Conservation (phyloP, 2,797 vertebrate genomes). For the Notamacropus eugenii region DNA sequence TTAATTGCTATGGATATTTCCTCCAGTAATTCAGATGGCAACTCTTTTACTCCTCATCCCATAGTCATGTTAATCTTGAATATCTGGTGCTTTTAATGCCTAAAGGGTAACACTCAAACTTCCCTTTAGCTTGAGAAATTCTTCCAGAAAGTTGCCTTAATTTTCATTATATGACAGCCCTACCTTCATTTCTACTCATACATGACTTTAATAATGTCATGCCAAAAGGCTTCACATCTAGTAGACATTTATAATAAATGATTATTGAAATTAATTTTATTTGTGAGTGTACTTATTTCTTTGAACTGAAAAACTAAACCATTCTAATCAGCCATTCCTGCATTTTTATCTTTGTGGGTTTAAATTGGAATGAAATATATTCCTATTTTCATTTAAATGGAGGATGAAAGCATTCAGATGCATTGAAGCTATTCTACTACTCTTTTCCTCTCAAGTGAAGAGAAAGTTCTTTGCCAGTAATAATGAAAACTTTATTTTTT, state of each 20-base stretch:
- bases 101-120: background rate
- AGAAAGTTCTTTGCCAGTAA: background rate
- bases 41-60: background rate
- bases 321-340: background rate
- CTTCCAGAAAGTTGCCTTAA: background rate
- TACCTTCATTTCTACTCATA: background rate
- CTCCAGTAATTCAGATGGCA: background rate
- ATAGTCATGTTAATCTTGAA: background rate
- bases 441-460: background rate
- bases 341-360: background rate
- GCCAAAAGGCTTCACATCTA: background rate
- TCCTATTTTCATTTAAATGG: background rate
- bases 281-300: background rate
- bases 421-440: background rate
- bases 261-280: background rate
- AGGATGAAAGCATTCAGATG: background rate
- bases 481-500: background rate
- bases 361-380: background rate
- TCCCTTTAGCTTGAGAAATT: background rate
- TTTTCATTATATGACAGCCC: background rate
- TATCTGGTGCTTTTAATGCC: background rate
- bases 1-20: background rate
- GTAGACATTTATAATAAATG: background rate
- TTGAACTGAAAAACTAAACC: background rate
- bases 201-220: background rate